These are phyloP conservation scores for Halictus rubicundus DNA, from an alignment of 1,140 invertebrate genomes.

Conservation along the genomic window DNA sequence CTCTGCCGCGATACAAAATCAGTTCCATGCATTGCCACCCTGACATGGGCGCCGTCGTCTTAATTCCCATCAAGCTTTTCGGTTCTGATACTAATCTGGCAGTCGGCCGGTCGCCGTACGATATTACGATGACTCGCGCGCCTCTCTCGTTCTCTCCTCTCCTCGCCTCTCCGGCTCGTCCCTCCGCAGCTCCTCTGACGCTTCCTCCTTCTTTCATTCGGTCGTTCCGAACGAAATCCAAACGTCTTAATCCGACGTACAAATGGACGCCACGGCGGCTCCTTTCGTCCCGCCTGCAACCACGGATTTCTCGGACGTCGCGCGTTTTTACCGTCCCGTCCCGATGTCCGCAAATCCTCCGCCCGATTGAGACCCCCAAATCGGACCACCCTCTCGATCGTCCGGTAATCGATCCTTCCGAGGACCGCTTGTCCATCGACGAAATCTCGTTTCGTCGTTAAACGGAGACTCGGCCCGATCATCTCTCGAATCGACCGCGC, in stretches of 20 bases:
- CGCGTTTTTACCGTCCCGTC: neutral
- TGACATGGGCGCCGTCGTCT: slow-evolving; percentile 53
- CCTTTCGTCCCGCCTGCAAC: slow-evolving; percentile 19
- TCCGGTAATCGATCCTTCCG: slow-evolving; percentile 29
- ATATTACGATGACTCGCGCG: slow-evolving; percentile 54
- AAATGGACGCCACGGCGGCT: slow-evolving; percentile 45
- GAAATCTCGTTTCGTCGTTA: slow-evolving; percentile 36
- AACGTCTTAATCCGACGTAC: slow-evolving; percentile 66
- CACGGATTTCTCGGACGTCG: slow-evolving; percentile 42
- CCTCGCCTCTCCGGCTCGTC: neutral
- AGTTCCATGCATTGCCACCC: slow-evolving; percentile 51
- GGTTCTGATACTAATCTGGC: slow-evolving; percentile 64
- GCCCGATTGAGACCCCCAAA: slow-evolving; percentile 25
- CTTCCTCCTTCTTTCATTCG: slow-evolving; percentile 9
- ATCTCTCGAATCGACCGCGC: neutral
- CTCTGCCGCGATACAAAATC: slow-evolving; percentile 33
- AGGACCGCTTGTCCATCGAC: neutral
- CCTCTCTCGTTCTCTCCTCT: slow-evolving; percentile 14
- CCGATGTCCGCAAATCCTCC: slow-evolving; percentile 45
- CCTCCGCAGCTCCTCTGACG: too few species aligned
- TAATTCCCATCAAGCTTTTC: slow-evolving; percentile 62
- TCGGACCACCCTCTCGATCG: slow-evolving; percentile 38
- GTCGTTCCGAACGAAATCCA: slow-evolving; percentile 31
- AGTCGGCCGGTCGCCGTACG: slow-evolving; percentile 55
- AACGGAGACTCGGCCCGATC: neutral